These are phyloP conservation scores for Lophotriccus pileatus DNA, from an alignment of 2,797 vertebrate genomes.

Conservation along the genomic window DNA sequence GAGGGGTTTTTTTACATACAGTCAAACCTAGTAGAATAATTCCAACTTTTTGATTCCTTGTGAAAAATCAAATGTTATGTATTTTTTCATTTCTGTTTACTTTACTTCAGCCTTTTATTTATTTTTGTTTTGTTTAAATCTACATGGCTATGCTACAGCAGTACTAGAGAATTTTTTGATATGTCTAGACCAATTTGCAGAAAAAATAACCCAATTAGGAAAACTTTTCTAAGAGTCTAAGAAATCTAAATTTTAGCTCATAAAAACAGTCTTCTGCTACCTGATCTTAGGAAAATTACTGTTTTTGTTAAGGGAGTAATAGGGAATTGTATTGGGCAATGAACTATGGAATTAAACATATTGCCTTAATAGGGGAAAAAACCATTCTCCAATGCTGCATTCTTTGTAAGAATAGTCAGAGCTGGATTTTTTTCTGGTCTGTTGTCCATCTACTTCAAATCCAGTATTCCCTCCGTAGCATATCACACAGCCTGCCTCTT, in stretches of 20 bases:
- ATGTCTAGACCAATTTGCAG: background rate
- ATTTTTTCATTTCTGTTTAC: background rate
- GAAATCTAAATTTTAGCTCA: background rate
- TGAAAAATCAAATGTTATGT: background rate
- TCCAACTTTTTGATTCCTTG: background rate
- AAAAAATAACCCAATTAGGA: background rate
- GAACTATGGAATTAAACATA: background rate
- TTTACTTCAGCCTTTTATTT: background rate
- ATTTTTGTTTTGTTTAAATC: background rate
- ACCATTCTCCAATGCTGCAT: background rate
- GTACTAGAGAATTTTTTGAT: background rate
- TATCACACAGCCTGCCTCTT: background rate
- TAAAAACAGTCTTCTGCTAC: background rate
- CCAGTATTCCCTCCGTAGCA: background rate
- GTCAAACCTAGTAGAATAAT: background rate
- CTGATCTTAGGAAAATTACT: background rate
- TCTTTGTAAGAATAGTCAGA: background rate
- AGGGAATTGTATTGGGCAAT: background rate
- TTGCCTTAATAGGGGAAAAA: background rate
- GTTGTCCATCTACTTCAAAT: background rate
- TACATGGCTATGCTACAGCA: background rate
- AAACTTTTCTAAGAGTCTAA: background rate
- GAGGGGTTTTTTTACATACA: background rate
- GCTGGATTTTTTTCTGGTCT: background rate
- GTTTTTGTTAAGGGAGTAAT: background rate